Evolutionary conservation across 2,113 vertebrate species (phyloP).

Genomic region (Pseudolaguvia tuberculata): DNA sequence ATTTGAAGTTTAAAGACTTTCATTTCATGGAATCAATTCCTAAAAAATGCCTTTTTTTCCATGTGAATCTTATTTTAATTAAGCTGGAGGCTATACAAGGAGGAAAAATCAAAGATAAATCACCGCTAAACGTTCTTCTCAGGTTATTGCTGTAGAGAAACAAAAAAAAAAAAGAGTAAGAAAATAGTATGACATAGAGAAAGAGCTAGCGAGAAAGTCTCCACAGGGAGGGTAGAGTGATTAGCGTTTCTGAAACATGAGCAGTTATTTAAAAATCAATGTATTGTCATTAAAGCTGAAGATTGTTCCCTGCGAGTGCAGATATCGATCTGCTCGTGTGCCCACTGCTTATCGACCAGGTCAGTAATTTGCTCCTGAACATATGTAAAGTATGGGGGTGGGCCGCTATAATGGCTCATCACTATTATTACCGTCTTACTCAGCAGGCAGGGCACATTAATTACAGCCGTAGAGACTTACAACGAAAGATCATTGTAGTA

Average conservation of each 20-base stretch:
- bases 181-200: not conserved
- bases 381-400: constrained; percentile 60
- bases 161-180: not conserved
- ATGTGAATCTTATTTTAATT: constrained; percentile 27
- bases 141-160: constrained; percentile 1
- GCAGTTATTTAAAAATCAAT: constrained; percentile 71
- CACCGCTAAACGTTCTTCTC: constrained; percentile 27
- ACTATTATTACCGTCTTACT: constrained; percentile 52
- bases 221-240: constrained; percentile 59
- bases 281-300: constrained; percentile 70
- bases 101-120: constrained; percentile 22
- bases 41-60: constrained; percentile 15
- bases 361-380: constrained; percentile 63
- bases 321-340: constrained; percentile 64
- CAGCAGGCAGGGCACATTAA: constrained; percentile 47
- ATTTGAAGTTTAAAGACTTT: constrained; percentile 2
- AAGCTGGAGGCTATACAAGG: not conserved
- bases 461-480: constrained; percentile 38
- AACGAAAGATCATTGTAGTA: constrained; percentile 37
- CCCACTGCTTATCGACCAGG: constrained; percentile 64
- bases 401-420: constrained; percentile 44
- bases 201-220: constrained; percentile 26
- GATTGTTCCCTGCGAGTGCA: constrained; percentile 66
- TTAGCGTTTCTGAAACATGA: constrained; percentile 67
- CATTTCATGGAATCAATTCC: not conserved